These are phyloP conservation scores for Pristionchus exspectatus DNA, from an alignment of 2,888 invertebrate genomes.

Conservation along the genomic window DNA sequence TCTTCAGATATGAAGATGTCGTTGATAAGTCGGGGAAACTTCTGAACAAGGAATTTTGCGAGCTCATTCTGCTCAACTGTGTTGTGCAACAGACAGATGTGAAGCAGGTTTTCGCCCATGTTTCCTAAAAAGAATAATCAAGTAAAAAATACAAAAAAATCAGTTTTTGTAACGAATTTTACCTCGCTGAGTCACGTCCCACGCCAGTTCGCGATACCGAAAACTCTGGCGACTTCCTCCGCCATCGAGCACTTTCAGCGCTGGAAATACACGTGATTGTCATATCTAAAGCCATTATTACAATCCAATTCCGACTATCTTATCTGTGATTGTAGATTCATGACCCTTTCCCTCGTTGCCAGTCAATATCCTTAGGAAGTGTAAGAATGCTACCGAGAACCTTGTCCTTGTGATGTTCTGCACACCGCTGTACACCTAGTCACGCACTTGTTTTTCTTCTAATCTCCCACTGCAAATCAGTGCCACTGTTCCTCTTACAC, in stretches of 20 bases:
- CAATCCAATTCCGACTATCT: background rate
- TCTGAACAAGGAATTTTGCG: conserved; percentile 91
- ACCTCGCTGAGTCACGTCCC: conserved; percentile 76
- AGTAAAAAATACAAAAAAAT: background rate
- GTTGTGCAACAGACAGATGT: conserved; percentile 92
- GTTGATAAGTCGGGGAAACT: conserved; percentile 95
- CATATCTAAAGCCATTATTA: background rate
- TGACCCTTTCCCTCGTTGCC: background rate
- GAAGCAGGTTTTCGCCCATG: conserved; percentile 95
- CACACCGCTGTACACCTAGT: background rate
- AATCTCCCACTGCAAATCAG: too few relatives aligned
- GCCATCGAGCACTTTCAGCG: conserved; percentile 78
- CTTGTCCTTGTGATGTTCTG: background rate
- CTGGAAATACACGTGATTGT: conserved; percentile 63
- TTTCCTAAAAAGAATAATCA: conserved; percentile 84
- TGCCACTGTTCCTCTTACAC: too few relatives aligned
- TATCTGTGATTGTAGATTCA: background rate
- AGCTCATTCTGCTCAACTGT: conserved; percentile 93
- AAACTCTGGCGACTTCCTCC: conserved; percentile 79
- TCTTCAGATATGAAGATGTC: conserved; percentile 97
- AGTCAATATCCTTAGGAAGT: too few relatives aligned
- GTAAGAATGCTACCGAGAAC: background rate
- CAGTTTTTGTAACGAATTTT: background rate
- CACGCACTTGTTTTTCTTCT: background rate
- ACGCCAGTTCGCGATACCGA: conserved; percentile 82